Conservation (phyloP, 2,888 invertebrate genomes). For the Stenotaenia linearis region DNA sequence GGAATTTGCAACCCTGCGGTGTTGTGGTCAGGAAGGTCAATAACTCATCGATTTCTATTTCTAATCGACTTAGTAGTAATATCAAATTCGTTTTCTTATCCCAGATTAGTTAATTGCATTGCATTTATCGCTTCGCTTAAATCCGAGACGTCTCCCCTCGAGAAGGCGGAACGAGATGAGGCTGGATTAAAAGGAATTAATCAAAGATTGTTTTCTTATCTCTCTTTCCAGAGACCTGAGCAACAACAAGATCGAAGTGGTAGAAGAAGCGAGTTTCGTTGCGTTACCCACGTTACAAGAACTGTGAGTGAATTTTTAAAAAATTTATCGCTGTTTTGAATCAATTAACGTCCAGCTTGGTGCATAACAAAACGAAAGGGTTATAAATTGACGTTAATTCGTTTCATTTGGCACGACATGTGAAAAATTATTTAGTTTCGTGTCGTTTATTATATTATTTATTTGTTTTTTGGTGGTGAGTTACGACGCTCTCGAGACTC, state of each 20-base stretch:
- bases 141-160: neutral
- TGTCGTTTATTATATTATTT: neutral
- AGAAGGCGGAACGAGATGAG: neutral
- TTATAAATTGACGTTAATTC: neutral
- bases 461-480: neutral
- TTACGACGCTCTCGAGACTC: neutral
- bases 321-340: too few relatives aligned
- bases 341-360: neutral
- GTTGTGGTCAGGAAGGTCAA: neutral
- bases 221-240: conserved; percentile 60
- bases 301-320: conserved; percentile 56
- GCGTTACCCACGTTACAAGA: conserved; percentile 62
- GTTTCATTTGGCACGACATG: neutral
- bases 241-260: conserved; percentile 58
- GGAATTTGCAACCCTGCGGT: neutral
- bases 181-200: neutral
- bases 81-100: neutral
- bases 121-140: neutral
- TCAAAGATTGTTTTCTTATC: conserved; percentile 43
- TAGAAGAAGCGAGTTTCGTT: conserved; percentile 54
- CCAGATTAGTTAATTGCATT: neutral
- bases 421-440: neutral
- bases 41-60: neutral
- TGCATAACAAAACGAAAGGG: neutral
- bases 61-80: neutral